Base-by-base conservation (phyloP, 2,888 invertebrate genomes). In the Meteorus colon region DNA sequence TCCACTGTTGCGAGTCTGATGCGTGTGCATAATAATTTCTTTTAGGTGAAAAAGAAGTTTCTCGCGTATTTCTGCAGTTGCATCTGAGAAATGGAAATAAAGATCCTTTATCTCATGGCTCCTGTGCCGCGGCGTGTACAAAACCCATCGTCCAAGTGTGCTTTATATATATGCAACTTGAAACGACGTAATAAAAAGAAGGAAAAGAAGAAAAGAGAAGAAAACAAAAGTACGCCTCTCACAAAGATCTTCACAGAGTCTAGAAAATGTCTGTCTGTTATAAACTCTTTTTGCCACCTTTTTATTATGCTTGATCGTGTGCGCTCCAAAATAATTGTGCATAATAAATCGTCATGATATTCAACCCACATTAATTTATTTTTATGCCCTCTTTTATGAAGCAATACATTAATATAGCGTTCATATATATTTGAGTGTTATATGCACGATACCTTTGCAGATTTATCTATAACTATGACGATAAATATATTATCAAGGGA, bases 71-170 rank as follows among this genome's bases (percentile, higher is more conserved):
- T 78, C 70, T 68, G 77, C 77, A 77, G 77, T 79, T 78, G 77
- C 77, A 78, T 79, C 80, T 81, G 79, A 80, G 81, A 80, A 82
- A 81, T 81, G 81, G 79, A 81, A 81, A 81, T 82, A 82, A 82
- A 82, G 82, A 82, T 82, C 79, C 79, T 82, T 81, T 81, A 82
- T 82, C 81, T 82, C 78, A 51, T 70, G 19, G 75, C 75, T 75
- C 75, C 71, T 66, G 75, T 72, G 71, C 75, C 72, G 80, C 78
- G 19, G 1, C 55, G 55, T 55, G 55, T 55, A 55, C 24, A 55
- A 19, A 55, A 55, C 55, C 79, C 76, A 81, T 78, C 80, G 78
- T 55, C 55, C 55, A 55, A 19, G 19, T 55, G 19, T 48, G 41
- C 41, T 41, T 41, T 41, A 48, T 48, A 48, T 48, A 19, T 55